phyloP scores from a whole-genome alignment of 2,113 vertebrate genomes.

The Danio rerio region DNA sequence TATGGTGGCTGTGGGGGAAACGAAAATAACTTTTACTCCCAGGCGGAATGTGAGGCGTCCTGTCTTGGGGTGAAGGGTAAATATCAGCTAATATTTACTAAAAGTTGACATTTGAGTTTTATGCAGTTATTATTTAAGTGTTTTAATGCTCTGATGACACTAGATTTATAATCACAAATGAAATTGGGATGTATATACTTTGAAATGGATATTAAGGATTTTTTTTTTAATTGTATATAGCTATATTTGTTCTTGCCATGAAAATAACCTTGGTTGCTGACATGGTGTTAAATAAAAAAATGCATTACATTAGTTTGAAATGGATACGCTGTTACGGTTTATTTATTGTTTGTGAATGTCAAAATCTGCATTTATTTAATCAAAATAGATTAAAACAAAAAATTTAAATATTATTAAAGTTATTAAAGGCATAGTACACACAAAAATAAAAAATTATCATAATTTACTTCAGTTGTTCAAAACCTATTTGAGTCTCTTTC shows the following conservation, averaged over 20 bases:
- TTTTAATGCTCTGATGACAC: background rate
- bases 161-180: background rate
- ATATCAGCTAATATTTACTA: background rate
- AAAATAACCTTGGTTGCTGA: too few species aligned
- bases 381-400: background rate
- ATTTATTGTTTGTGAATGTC: background rate
- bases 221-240: too few species aligned
- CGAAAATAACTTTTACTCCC: conserved; percentile 73
- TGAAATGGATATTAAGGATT: background rate
- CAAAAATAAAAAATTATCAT: too few species aligned
- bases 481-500: too few species aligned
- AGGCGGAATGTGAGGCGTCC: conserved; percentile 67
- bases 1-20: conserved; percentile 83
- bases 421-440: too few species aligned
- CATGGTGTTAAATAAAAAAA: too few species aligned
- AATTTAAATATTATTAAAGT: background rate
- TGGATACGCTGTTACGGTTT: background rate
- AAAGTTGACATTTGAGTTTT: background rate
- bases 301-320: too few species aligned
- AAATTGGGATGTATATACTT: background rate
- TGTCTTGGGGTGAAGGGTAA: conserved; percentile 72
- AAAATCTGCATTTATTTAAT: background rate
- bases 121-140: background rate
- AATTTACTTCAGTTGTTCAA: too few species aligned
- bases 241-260: too few species aligned